Conservation (phyloP, 2,113 vertebrate genomes). For the Acrocephalus arundinaceus region DNA sequence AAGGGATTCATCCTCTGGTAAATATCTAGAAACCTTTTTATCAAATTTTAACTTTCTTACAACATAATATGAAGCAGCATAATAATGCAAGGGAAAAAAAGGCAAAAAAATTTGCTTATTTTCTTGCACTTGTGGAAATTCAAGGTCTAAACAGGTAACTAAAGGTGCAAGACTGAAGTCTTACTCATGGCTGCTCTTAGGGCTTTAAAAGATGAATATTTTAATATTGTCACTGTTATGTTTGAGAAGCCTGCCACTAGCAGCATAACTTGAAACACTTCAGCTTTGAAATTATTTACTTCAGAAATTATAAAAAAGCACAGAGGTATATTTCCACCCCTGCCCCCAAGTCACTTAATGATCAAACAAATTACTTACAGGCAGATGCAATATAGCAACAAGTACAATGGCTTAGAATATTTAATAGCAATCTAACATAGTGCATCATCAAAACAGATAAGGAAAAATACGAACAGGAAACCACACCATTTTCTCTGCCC, state of each 20-base stretch:
- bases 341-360: constrained; percentile 2
- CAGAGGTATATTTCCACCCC: background rate
- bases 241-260: constrained; percentile 30
- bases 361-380: constrained; percentile 22
- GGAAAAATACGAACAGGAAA: background rate
- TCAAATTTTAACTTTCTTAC: background rate
- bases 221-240: constrained; percentile 7
- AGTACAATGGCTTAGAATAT: constrained; percentile 1
- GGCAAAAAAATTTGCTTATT: background rate
- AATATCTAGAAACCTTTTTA: background rate
- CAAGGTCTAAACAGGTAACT: constrained; percentile 9
- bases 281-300: constrained; percentile 35
- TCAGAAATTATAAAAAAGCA: background rate
- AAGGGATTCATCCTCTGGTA: background rate
- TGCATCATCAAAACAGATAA: background rate
- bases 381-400: background rate
- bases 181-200: constrained; percentile 17
- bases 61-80: background rate
- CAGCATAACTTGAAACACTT: background rate
- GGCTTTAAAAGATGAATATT: constrained; percentile 33
- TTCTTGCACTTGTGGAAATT: constrained; percentile 39
- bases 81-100: background rate
- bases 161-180: constrained; percentile 33
- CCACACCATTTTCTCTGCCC: background rate
- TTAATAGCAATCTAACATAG: background rate